These are phyloP conservation scores for Psilanteris sp. DNA, from an alignment of 1,140 invertebrate species.

Conservation along the genomic window DNA sequence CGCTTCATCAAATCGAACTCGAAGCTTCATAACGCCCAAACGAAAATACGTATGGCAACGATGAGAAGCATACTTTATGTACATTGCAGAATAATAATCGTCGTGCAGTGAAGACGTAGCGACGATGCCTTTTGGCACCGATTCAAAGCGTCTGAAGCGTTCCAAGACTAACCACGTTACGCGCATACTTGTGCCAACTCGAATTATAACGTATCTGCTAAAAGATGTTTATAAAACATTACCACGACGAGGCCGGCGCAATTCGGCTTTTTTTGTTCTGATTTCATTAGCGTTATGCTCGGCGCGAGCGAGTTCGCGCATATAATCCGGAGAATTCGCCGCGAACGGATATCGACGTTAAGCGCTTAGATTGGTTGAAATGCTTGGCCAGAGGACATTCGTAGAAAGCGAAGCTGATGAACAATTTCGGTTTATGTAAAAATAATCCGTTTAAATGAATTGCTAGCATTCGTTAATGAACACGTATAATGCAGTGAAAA, in stretches of 20 bases:
- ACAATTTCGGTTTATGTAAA: too few species aligned
- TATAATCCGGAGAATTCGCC: too few species aligned
- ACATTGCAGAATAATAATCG: slow-evolving; percentile 56
- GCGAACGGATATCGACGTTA: too few species aligned
- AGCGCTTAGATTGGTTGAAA: too few species aligned
- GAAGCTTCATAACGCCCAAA: slow-evolving; percentile 17
- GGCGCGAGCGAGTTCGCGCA: too few species aligned
- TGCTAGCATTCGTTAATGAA: too few species aligned
- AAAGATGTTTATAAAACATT: slow-evolving; percentile 65
- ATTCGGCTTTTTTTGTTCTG: slow-evolving; percentile 1
- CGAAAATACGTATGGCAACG: slow-evolving; percentile 39
- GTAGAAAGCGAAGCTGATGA: too few species aligned
- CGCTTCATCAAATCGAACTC: slow-evolving; percentile 19
- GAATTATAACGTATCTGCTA: slow-evolving; percentile 61
- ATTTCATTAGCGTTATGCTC: slow-evolving; percentile 2
- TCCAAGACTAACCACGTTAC: slow-evolving; percentile 63
- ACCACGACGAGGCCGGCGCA: slow-evolving; percentile 14
- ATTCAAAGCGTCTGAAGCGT: slow-evolving; percentile 53
- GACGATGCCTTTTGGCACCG: slow-evolving; percentile 60
- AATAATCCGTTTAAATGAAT: too few species aligned
- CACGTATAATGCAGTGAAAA: too few species aligned
- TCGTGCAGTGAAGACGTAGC: slow-evolving; percentile 53
- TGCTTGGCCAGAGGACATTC: too few species aligned
- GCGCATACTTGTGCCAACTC: slow-evolving; percentile 52
- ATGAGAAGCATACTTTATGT: slow-evolving; percentile 40